Conservation (phyloP, 2,113 vertebrate species). For the Protobothrops mucrosquamatus region DNA sequence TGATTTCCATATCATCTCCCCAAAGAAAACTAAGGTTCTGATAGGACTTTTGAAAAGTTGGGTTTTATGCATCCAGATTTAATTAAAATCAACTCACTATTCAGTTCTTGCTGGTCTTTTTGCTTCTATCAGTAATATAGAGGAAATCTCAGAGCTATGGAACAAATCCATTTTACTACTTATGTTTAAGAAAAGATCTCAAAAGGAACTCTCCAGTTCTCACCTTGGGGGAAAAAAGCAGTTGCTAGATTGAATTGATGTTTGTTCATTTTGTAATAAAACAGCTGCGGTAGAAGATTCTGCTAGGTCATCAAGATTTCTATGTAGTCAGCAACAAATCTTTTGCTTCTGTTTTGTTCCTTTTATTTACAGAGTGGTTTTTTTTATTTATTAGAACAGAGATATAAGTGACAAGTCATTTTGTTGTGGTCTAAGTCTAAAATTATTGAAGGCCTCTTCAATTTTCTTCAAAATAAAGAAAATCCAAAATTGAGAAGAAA, state of each 20-base stretch:
- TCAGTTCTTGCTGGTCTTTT: not conserved
- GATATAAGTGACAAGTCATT: not conserved
- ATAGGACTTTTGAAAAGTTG: not conserved
- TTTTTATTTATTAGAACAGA: not conserved
- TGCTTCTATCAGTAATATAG: not conserved
- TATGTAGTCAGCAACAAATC: not conserved
- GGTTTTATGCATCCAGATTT: not conserved
- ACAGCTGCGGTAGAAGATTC: not conserved
- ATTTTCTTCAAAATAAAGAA: not conserved
- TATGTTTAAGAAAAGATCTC: not conserved
- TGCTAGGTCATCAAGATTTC: not conserved
- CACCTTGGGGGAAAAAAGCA: not conserved
- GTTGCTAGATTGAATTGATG: not conserved
- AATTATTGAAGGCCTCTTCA: not conserved
- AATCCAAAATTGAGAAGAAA: not conserved
- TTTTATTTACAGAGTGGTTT: not conserved
- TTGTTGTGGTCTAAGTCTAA: not conserved
- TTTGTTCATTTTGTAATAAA: slow-evolving; percentile 3
- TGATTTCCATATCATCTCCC: not conserved
- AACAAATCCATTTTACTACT: not conserved
- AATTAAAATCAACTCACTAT: not conserved
- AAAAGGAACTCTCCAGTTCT: not conserved
- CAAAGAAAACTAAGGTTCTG: not conserved
- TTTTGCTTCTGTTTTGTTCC: not conserved
- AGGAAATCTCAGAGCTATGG: not conserved